A percentile compares a stretch with the other conserved stretches of the same genome.
These are phyloP conservation scores for Meriones unguiculatus DNA, from an alignment of 2,113 vertebrate species.

Conservation along the genomic window DNA sequence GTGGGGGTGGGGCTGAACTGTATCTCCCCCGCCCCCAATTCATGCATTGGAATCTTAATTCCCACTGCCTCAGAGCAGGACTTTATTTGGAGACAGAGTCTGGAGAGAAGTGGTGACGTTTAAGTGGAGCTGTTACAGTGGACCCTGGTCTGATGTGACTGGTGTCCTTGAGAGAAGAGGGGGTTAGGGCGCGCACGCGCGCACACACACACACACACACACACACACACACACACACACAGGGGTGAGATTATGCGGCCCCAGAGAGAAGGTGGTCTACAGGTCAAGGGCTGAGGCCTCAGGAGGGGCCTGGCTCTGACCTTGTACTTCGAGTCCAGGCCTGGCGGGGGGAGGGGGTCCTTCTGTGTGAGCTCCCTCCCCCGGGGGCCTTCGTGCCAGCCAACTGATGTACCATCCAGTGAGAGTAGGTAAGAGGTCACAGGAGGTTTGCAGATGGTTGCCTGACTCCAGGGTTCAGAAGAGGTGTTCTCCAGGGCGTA, in stretches of 20 bases:
- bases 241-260: fast-evolving
- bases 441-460: neutral
- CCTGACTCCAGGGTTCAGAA: neutral
- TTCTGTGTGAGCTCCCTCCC: neutral
- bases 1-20: neutral
- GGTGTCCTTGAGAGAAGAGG: neutral
- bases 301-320: neutral
- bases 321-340: neutral
- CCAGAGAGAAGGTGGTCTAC: fast-evolving
- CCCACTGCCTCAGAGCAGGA: neutral
- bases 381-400: neutral
- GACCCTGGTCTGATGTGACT: neutral
- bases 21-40: too few species aligned
- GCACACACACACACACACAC: too few species aligned
- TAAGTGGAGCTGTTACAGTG: neutral
- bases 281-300: neutral
- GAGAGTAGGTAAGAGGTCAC: neutral
- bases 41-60: neutral
- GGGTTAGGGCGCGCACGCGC: neutral
- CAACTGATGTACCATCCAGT: neutral
- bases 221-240: neutral
- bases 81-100: neutral
- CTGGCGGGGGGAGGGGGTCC: neutral
- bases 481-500: neutral
- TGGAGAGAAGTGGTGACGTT: neutral